Evolutionary conservation across 2,888 invertebrate genomes (phyloP).

Genomic region (Anticlea derivata): DNA sequence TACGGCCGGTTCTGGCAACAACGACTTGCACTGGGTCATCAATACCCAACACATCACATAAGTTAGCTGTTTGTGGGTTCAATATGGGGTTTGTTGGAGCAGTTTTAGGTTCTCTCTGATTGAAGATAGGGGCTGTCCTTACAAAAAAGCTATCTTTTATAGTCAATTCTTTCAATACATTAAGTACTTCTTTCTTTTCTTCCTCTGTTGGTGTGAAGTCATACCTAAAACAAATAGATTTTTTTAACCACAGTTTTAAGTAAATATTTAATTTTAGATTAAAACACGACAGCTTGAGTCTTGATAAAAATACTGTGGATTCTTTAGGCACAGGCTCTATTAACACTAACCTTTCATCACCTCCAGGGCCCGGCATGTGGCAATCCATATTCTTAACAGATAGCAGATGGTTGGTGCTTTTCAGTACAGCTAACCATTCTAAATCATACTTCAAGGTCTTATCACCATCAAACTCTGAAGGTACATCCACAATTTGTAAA

Average conservation of each 20-base stretch:
- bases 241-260: too few species aligned
- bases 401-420: conserved; percentile 94
- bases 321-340: neutral
- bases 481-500: conserved; percentile 91
- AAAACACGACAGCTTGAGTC: too few species aligned
- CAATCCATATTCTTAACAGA: conserved; percentile 87
- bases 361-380: conserved; percentile 93
- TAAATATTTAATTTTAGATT: too few species aligned
- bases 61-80: conserved; percentile 87
- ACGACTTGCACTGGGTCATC: conserved; percentile 91
- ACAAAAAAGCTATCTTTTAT: conserved; percentile 91
- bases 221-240: conserved; percentile 78
- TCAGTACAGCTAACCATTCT: conserved; percentile 97
- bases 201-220: conserved; percentile 89
- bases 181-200: conserved; percentile 86
- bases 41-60: conserved; percentile 88
- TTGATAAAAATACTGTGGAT: conserved; percentile 2
- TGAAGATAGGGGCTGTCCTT: conserved; percentile 87
- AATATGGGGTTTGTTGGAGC: conserved; percentile 78
- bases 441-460: conserved; percentile 89
- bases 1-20: conserved; percentile 76
- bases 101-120: conserved; percentile 60
- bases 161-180: conserved; percentile 86
- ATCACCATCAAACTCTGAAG: conserved; percentile 79
- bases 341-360: conserved; percentile 84